Base-by-base conservation (phyloP, 2,888 invertebrate species). In the Achlya flavicornis region DNA sequence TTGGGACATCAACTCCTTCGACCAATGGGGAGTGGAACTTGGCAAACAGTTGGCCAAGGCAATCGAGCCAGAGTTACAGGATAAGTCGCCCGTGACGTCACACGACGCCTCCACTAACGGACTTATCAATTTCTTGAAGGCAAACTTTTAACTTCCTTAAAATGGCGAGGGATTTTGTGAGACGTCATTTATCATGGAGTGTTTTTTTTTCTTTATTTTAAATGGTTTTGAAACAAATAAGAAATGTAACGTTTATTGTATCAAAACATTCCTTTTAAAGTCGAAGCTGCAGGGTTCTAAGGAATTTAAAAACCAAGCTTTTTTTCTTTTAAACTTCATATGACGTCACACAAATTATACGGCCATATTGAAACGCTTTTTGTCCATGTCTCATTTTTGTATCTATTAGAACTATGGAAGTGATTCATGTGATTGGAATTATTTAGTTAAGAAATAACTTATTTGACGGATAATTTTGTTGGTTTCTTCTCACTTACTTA, bases 11-110 rank as follows among this genome's bases (percentile, higher is more conserved):
- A 99, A 99, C 90, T 99, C 99, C 0, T 99, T 97, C 89, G 99
- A 99, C 94, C 99, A 99, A 85, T 99, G 99, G 99, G 99, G 99
- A 46, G 99, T 99, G 62, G 99, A 99, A 90, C 95, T 99, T 75
- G 99, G 99, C 63, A 99, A 99, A 88, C 98, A 99, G 86, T 92
- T 99, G 76, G 99, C 99, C 0, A 99, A 99, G 92, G 97, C 97
- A n/a, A 99, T 99, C 75, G 98, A 99, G 86, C 98, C 98, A 0
- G 99, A 99, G 87, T 92, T 99, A 59, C 94, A 95, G 67, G 95
- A 95, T 79, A 91, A 92, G 33, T 94, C 92, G 57, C 95, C 95
- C 0, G 95, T 97, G 14, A 93, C 95, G 33, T 95, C 95, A 57
- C 99, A 99, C 86, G 99, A 99, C 89, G 95, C 95, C 35, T 99